Conservation (phyloP, 2,113 vertebrate genomes). For the Etheostoma cragini region DNA sequence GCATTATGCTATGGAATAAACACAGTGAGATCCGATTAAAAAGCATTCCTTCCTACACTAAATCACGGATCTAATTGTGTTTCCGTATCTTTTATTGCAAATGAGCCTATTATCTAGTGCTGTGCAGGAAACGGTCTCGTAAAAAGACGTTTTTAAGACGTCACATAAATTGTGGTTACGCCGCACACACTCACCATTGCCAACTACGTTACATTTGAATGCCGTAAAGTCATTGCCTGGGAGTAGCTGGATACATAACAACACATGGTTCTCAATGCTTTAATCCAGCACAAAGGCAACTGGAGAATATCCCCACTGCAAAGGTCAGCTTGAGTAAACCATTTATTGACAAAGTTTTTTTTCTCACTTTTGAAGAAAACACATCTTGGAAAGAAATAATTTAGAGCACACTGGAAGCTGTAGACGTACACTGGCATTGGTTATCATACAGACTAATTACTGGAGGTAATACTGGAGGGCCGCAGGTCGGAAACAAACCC, state of each 20-base stretch:
- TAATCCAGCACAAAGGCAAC: slow-evolving; percentile 62
- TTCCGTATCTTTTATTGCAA: slow-evolving; percentile 72
- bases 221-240: slow-evolving; percentile 49
- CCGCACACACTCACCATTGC: slow-evolving; percentile 43
- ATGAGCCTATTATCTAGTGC: slow-evolving; percentile 73
- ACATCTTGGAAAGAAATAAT: slow-evolving; percentile 46
- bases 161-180: slow-evolving; percentile 74
- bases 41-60: slow-evolving; percentile 45
- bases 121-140: slow-evolving; percentile 63
- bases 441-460: slow-evolving; percentile 37
- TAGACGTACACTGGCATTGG: slow-evolving; percentile 17
- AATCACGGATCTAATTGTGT: slow-evolving; percentile 65
- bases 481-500: too few species aligned
- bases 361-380: slow-evolving; percentile 32
- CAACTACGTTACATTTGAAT: slow-evolving; percentile 47
- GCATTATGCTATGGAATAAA: slow-evolving; percentile 60
- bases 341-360: slow-evolving; percentile 52
- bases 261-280: slow-evolving; percentile 54
- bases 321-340: slow-evolving; percentile 73
- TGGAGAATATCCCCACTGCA: slow-evolving; percentile 46
- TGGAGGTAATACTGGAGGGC: too few species aligned
- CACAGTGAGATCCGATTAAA: slow-evolving; percentile 45
- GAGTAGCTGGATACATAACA: slow-evolving; percentile 32
- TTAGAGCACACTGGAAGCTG: slow-evolving; percentile 24
- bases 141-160: slow-evolving; percentile 75